Evolutionary conservation across 2,797 vertebrate genomes (phyloP).

Genomic region (Artibeus jamaicensis): DNA sequence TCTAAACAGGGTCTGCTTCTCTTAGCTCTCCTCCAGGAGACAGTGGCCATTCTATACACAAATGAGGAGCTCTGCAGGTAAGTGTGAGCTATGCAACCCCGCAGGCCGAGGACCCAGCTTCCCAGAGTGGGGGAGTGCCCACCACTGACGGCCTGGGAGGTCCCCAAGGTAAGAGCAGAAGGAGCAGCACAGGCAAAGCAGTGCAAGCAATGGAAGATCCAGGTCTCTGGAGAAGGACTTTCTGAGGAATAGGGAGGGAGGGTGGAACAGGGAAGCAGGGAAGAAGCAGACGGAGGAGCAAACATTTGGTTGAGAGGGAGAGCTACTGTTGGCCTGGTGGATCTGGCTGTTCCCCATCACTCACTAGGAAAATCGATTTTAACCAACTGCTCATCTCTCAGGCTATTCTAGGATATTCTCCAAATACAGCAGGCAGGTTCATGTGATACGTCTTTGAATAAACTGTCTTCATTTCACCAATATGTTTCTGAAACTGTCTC

Average conservation of each 20-base stretch:
- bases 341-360: not conserved
- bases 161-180: not conserved
- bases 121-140: too few species aligned
- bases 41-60: not conserved
- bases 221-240: not conserved
- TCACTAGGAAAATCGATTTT: not conserved
- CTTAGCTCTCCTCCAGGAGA: too few species aligned
- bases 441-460: not conserved
- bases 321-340: not conserved
- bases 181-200: not conserved
- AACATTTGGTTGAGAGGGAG: not conserved
- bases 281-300: not conserved
- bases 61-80: not conserved
- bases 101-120: not conserved
- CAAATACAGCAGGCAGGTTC: not conserved
- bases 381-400: too few species aligned
- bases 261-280: not conserved
- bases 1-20: not conserved
- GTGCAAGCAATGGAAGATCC: not conserved
- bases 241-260: not conserved
- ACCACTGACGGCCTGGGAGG: not conserved
- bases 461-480: not conserved
- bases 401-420: not conserved
- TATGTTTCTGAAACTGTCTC: not conserved
- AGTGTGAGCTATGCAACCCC: fast-evolving